These are phyloP conservation scores for Characodon lateralis DNA, from an alignment of 2,797 vertebrate species.

Conservation along the genomic window DNA sequence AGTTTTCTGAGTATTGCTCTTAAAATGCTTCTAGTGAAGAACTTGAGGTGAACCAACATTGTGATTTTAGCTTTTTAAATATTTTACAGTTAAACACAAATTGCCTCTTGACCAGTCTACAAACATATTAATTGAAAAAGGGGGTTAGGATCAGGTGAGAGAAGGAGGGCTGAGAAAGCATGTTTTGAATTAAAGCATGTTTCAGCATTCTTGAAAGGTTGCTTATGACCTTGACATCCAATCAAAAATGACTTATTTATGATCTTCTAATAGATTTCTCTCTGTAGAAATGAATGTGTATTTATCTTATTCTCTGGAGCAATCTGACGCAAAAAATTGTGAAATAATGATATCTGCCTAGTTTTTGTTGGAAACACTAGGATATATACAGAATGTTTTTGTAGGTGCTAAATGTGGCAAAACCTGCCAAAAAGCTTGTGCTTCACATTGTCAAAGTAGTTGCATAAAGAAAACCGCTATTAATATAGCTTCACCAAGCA, in stretches of 20 bases:
- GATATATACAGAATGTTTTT: background rate
- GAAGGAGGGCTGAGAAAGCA: constrained; percentile 18
- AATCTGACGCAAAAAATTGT: constrained; percentile 8
- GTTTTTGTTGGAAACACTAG: background rate
- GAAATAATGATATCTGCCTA: too few species aligned
- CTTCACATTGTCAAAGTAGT: background rate
- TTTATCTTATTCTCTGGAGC: constrained; percentile 18
- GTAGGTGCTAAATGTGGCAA: background rate
- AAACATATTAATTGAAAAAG: constrained; percentile 24
- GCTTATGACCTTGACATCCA: constrained; percentile 29
- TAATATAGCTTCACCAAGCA: background rate
- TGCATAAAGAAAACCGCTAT: background rate
- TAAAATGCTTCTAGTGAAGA: constrained; percentile 17
- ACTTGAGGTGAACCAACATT: constrained; percentile 24
- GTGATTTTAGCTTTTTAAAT: constrained; percentile 1
- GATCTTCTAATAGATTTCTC: constrained; percentile 20
- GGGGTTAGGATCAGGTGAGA: constrained; percentile 32
- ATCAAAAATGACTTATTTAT: constrained; percentile 28
- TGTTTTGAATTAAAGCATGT: constrained; percentile 31
- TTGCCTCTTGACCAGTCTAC: constrained; percentile 34
- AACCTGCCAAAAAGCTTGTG: background rate
- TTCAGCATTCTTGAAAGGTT: constrained; percentile 21
- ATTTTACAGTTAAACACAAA: constrained; percentile 24
- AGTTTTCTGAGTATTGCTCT: constrained; percentile 21
- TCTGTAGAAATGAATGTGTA: constrained; percentile 14